phyloP scores from a whole-genome alignment of 2,888 invertebrate species.

The Lasioglossum malachurum region DNA sequence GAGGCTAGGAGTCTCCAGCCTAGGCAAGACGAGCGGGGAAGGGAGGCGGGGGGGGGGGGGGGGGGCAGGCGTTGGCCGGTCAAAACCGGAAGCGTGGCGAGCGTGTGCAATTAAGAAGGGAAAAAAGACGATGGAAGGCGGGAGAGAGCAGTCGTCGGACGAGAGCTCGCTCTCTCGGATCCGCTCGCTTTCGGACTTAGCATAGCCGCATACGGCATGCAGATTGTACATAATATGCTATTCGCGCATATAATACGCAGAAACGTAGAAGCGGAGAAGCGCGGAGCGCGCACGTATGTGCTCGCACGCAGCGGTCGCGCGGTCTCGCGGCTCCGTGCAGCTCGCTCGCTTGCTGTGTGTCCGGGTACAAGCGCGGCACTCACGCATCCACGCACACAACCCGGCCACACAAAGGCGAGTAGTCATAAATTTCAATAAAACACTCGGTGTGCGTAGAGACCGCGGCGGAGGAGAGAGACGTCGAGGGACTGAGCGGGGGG shows the following conservation, averaged over 20 bases:
- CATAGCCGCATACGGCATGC: slow-evolving; percentile 45
- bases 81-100: slow-evolving; percentile 14
- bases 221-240: slow-evolving; percentile 64
- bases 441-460: slow-evolving; percentile 73
- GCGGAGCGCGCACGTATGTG: slow-evolving; percentile 21
- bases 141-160: slow-evolving; percentile 1
- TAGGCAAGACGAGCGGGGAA: not conserved
- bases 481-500: not conserved
- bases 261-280: slow-evolving; percentile 44
- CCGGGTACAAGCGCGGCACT: not conserved
- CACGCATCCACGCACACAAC: slow-evolving; percentile 32
- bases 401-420: slow-evolving; percentile 66
- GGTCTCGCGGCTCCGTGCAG: not conserved
- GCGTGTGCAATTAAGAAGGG: slow-evolving; percentile 23
- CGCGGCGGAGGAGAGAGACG: slow-evolving; percentile 54
- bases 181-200: slow-evolving; percentile 50
- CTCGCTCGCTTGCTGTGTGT: not conserved
- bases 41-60: fast-evolving
- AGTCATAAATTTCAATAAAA: slow-evolving; percentile 82
- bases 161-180: slow-evolving; percentile 19
- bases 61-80: not conserved
- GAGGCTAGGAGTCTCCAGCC: not conserved
- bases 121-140: not conserved
- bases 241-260: slow-evolving; percentile 58
- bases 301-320: slow-evolving; percentile 17